Evolutionary conservation across 2,888 invertebrate species (phyloP), one percentile per base, ranked within the genome.

Genomic region (Microchrysa polita): DNA sequence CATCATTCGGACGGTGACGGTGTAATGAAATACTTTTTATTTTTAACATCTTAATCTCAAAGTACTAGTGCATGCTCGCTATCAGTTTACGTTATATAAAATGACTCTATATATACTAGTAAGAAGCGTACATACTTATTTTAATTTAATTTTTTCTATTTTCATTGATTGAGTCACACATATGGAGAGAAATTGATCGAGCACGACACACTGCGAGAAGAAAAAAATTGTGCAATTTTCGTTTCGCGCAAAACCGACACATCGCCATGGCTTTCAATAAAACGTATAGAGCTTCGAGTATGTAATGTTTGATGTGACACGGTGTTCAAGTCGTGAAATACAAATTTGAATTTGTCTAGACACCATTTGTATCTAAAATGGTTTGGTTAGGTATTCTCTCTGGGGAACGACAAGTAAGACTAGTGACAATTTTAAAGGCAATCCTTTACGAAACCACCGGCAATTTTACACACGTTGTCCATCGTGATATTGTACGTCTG

Each of bases 41-140:
- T n/a, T n/a, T n/a, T n/a, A n/a, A 55, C 55, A 55, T 16, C 20
- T 55, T 55, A 55, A 55, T 55, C 55, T 55, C 18, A n/a, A 5
- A 20, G 27, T 34, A n/a, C n/a, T n/a, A 7, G 27, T 34, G 27
- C 55, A 20, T 20, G 55, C 20, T 55, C 18, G 55, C 55, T 55
- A 55, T 55, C 55, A 55, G 55, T 55, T 55, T 55, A 20, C 55
- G 18, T 55, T 55, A 55, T 22, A 55, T 55, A 55, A 55, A 55
- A 10, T n/a, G n/a, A n/a, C n/a, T n/a, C n/a, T n/a, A n/a, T n/a
- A n/a, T n/a, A n/a, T n/a, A 10, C 22, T 22, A 5, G 16, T 10
- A 55, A 55, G 55, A 55, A 55, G 18, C 18, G n/a, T n/a, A n/a
- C n/a, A n/a, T n/a, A n/a, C n/a, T n/a, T n/a, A n/a, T n/a, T n/a